Percentiles rank a stretch among this genome's conserved stretches.
These are phyloP conservation scores for Pseudococcus viburni DNA, from an alignment of 2,888 invertebrate species.

Conservation along the genomic window DNA sequence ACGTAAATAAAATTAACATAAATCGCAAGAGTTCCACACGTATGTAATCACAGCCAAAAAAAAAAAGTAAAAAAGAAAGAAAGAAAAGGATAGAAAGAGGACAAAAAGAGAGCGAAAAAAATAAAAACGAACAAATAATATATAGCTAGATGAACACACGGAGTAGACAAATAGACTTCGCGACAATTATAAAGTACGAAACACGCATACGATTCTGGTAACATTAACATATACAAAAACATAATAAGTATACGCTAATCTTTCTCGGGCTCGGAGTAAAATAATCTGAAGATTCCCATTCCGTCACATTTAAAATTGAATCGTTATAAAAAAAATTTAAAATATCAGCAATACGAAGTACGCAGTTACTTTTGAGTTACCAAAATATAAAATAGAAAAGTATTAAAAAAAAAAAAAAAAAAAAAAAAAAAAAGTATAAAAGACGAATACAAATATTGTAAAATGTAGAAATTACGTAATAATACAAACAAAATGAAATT, in stretches of 20 bases:
- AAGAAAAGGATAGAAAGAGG: constrained; percentile 60
- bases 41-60: constrained; percentile 67
- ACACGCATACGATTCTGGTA: background rate
- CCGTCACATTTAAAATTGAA: background rate
- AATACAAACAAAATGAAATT: background rate
- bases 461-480: background rate
- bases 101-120: background rate
- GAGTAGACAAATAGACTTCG: background rate
- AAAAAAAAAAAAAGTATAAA: background rate
- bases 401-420: background rate
- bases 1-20: background rate
- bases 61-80: constrained; percentile 54
- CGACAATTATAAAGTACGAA: background rate
- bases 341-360: background rate
- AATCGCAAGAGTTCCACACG: constrained; percentile 2
- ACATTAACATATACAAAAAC: background rate
- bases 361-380: background rate
- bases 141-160: constrained; percentile 1
- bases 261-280: background rate
- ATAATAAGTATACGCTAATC: background rate
- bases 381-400: background rate
- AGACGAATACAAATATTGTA: background rate
- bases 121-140: background rate
- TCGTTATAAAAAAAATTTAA: background rate
- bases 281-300: background rate